A percentile compares a stretch with the other conserved stretches of the same genome.
These are phyloP conservation scores for Lanius collurio DNA, from an alignment of 2,113 vertebrate species.

Conservation along the genomic window DNA sequence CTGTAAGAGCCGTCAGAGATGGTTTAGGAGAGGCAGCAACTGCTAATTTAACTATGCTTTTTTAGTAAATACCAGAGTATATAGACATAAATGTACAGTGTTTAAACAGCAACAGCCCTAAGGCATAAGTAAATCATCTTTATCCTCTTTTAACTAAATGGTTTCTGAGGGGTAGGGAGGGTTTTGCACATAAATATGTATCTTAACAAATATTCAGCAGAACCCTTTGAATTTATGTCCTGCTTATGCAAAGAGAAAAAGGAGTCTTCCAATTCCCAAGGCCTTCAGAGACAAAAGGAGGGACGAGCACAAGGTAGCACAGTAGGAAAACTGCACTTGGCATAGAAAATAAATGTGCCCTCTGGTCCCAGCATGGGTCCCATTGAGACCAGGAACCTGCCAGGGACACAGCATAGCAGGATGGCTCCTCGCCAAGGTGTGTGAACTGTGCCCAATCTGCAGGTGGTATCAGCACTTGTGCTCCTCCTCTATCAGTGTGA, in stretches of 20 bases:
- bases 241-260: conserved; percentile 41
- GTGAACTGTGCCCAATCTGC: background rate
- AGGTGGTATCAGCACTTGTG: conserved; percentile 46
- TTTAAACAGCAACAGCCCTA: conserved; percentile 62
- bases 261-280: conserved; percentile 16
- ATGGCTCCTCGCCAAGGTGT: rapidly evolving
- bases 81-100: conserved; percentile 52
- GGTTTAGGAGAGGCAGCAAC: background rate
- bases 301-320: rapidly evolving
- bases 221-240: conserved; percentile 36
- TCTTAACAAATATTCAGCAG: conserved; percentile 40
- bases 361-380: rapidly evolving
- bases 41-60: conserved; percentile 39
- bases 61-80: conserved; percentile 66
- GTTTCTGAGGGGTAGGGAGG: conserved; percentile 30
- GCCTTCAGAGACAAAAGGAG: background rate
- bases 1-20: background rate
- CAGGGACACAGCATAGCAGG: background rate
- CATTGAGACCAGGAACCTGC: background rate
- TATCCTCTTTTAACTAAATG: conserved; percentile 64
- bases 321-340: background rate
- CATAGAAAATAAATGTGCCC: background rate
- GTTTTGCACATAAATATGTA: conserved; percentile 46
- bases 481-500: conserved; percentile 7
- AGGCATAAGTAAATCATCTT: conserved; percentile 64